These are phyloP conservation scores for Trichacis sp. DNA, from an alignment of 2,888 invertebrate genomes.

Conservation along the genomic window DNA sequence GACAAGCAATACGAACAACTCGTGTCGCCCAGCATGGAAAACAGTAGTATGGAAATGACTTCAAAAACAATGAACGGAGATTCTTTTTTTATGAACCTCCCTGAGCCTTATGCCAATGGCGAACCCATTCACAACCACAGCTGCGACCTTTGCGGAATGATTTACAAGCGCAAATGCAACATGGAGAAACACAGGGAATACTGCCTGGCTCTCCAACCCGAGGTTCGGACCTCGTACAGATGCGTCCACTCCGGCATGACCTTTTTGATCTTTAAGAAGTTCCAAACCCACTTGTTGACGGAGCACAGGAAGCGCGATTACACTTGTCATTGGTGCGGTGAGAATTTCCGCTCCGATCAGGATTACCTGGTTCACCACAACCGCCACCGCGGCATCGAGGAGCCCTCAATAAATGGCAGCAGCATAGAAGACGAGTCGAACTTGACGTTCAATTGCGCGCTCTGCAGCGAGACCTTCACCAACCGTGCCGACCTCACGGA, in stretches of 20 bases:
- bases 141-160: constrained; percentile 65
- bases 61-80: constrained; percentile 33
- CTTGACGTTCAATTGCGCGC: constrained; percentile 71
- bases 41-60: constrained; percentile 38
- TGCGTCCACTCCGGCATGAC: constrained; percentile 62
- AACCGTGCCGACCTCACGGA: constrained; percentile 75
- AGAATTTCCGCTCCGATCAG: constrained; percentile 69
- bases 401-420: neutral
- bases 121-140: constrained; percentile 61
- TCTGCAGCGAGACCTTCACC: constrained; percentile 75
- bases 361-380: constrained; percentile 70
- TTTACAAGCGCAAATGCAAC: constrained; percentile 62
- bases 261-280: constrained; percentile 61
- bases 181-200: constrained; percentile 58
- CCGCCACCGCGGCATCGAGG: constrained; percentile 43
- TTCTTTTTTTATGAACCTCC: constrained; percentile 8
- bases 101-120: constrained; percentile 59
- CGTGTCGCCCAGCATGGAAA: neutral
- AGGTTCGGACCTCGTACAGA: constrained; percentile 54
- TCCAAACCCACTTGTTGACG: constrained; percentile 51
- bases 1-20: constrained; percentile 50
- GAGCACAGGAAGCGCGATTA: constrained; percentile 62
- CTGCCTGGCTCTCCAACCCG: constrained; percentile 51
- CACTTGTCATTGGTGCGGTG: constrained; percentile 71
- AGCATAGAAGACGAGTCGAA: constrained; percentile 7